These are phyloP conservation scores for Hippocampus mohnikei DNA, from an alignment of 2,113 vertebrate genomes.

Conservation along the genomic window DNA sequence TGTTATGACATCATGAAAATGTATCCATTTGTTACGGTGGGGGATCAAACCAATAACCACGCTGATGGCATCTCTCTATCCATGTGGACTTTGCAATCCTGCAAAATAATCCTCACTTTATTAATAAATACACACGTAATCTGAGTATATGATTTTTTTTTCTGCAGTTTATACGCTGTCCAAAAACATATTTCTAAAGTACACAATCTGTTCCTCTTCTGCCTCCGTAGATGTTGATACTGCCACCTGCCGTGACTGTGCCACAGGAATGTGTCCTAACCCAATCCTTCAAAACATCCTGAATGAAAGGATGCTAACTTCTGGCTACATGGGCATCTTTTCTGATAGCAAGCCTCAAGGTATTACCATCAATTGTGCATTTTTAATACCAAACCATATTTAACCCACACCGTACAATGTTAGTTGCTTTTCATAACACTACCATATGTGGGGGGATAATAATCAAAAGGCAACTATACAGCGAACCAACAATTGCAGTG, in stretches of 20 bases:
- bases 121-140: too few species aligned
- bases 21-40: too few species aligned
- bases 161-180: background rate
- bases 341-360: constrained; percentile 62
- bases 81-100: too few species aligned
- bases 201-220: background rate
- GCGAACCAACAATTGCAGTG: too few species aligned
- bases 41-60: too few species aligned
- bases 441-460: background rate
- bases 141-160: background rate
- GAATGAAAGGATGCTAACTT: constrained; percentile 64
- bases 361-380: constrained; percentile 15
- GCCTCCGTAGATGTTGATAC: constrained; percentile 47
- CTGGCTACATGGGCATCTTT: constrained; percentile 67
- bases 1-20: too few species aligned
- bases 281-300: constrained; percentile 61
- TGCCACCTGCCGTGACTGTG: constrained; percentile 70
- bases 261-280: constrained; percentile 57
- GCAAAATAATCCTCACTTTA: too few species aligned
- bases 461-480: too few species aligned
- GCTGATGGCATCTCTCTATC: too few species aligned
- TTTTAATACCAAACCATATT: background rate
- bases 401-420: background rate
- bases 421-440: background rate
- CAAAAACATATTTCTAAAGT: background rate